Conservation (phyloP, 2,113 vertebrate species). For the Labrus mixtus region DNA sequence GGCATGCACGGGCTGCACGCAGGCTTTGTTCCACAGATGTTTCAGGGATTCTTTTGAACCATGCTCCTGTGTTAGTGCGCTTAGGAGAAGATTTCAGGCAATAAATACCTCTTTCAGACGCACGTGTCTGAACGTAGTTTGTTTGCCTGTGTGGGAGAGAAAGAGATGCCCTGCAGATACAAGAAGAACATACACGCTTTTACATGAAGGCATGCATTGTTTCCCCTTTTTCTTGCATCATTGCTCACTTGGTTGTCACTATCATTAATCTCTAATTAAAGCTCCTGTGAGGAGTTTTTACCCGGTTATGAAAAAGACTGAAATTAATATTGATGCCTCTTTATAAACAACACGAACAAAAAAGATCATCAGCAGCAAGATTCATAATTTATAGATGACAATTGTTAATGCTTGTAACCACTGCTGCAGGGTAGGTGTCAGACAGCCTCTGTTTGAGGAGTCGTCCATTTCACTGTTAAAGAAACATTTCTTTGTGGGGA, state of each 20-base stretch:
- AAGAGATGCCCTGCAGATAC: conserved; percentile 19
- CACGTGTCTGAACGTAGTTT: conserved; percentile 46
- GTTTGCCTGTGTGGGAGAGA: conserved; percentile 31
- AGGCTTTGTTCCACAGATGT: conserved; percentile 50
- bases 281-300: too few relatives aligned
- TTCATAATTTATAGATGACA: too few relatives aligned
- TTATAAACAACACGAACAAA: too few relatives aligned
- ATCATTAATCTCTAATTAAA: neutral
- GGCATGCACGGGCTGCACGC: conserved; percentile 33
- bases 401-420: too few relatives aligned
- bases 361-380: too few relatives aligned
- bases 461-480: too few relatives aligned
- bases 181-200: neutral
- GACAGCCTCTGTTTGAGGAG: too few relatives aligned
- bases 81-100: conserved; percentile 30
- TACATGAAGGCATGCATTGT: neutral
- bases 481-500: too few relatives aligned
- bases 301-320: too few relatives aligned
- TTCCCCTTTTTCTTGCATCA: neutral
- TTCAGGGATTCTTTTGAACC: conserved; percentile 30
- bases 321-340: too few relatives aligned
- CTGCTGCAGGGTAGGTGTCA: too few relatives aligned
- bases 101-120: conserved; percentile 24
- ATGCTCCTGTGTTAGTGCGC: conserved; percentile 25
- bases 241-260: conserved; percentile 3